Evolutionary conservation across 2,797 vertebrate genomes (phyloP).

Genomic region (Mycteria americana): DNA sequence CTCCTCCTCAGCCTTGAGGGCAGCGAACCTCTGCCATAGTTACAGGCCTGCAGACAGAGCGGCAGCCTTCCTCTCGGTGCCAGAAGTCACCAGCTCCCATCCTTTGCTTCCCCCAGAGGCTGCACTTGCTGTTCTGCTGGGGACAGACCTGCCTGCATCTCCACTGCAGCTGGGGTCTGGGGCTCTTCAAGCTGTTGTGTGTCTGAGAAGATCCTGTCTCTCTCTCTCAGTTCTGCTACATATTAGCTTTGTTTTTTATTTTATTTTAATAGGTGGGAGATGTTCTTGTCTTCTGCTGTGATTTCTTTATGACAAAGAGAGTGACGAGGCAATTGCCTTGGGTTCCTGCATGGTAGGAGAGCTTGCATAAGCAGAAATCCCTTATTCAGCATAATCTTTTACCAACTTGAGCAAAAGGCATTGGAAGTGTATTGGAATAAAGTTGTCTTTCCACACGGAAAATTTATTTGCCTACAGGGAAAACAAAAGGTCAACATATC

Average conservation of each 20-base stretch:
- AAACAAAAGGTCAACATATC: neutral
- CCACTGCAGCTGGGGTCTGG: neutral
- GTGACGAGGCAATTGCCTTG: neutral
- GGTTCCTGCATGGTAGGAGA: neutral
- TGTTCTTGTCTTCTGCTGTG: neutral
- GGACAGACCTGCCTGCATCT: neutral
- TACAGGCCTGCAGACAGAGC: neutral
- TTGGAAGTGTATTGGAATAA: neutral
- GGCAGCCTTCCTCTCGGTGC: neutral
- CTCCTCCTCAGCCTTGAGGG: neutral
- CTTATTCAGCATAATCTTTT: neutral
- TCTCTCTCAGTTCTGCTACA: neutral
- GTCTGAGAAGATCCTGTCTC: neutral
- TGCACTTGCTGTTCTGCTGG: neutral
- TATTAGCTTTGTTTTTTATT: neutral
- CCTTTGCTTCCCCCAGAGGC: neutral
- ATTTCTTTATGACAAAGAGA: neutral
- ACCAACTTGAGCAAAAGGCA: neutral
- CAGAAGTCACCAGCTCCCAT: neutral
- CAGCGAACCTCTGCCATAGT: neutral
- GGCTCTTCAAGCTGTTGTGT: neutral
- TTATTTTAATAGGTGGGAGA: neutral
- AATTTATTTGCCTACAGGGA: neutral
- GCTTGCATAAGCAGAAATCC: neutral
- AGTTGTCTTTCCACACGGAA: neutral